Percentiles rank a stretch among this genome's conserved stretches.
phyloP scores from a whole-genome alignment of 2,113 vertebrate genomes.

The Atlantisia rogersi region DNA sequence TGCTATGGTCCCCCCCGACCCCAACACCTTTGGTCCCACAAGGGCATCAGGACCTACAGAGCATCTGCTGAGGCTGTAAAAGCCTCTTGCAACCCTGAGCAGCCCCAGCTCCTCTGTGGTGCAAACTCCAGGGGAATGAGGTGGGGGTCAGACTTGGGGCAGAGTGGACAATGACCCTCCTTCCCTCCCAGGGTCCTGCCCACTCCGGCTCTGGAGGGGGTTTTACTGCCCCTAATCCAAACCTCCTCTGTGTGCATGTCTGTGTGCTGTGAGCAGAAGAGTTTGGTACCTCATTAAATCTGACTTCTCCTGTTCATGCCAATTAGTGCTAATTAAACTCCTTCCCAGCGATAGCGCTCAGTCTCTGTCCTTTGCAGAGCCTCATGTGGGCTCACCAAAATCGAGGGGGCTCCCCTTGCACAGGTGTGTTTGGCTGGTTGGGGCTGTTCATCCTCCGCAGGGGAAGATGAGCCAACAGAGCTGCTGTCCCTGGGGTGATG shows the following conservation, averaged over 20 bases:
- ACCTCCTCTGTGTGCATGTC: background rate
- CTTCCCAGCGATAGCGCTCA: background rate
- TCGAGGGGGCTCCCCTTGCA: fast-evolving
- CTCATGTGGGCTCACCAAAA: background rate
- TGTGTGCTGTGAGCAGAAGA: background rate
- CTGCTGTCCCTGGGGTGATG: background rate
- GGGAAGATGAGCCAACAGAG: fast-evolving
- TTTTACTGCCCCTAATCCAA: background rate
- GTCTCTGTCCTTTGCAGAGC: background rate
- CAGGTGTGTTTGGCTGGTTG: background rate
- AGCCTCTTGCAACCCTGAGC: background rate
- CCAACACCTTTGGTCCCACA: fast-evolving
- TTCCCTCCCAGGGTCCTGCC: background rate
- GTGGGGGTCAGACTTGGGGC: background rate
- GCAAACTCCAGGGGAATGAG: background rate
- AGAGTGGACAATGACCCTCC: no score
- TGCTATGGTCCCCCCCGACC: background rate
- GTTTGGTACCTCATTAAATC: background rate
- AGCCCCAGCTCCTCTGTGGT: fast-evolving
- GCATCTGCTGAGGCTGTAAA: background rate
- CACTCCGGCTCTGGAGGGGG: background rate
- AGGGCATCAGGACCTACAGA: background rate
- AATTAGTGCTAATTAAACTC: background rate
- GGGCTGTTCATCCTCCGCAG: fast-evolving
- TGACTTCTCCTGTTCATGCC: background rate